Conservation (phyloP, 2,888 invertebrate species). For the Oxyteleia sp. region DNA sequence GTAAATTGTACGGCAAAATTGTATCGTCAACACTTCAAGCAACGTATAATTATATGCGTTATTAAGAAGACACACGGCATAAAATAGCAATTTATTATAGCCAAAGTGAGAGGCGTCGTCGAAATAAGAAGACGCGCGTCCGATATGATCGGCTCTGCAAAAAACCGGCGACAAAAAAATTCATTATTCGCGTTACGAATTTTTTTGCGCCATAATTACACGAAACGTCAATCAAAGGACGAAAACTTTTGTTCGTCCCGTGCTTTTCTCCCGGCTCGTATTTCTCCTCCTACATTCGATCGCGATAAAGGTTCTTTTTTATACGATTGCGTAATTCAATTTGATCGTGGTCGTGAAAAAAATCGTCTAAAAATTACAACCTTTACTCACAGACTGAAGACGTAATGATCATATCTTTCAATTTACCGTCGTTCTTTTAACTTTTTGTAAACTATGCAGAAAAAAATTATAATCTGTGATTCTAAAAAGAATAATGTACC, state of each 20-base stretch:
- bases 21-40: slow-evolving; percentile 15
- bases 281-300: too few relatives aligned
- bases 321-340: slow-evolving; percentile 7
- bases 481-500: too few relatives aligned
- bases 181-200: slow-evolving; percentile 1
- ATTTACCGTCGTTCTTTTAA: too few relatives aligned
- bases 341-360: too few relatives aligned
- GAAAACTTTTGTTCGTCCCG: slow-evolving; percentile 1
- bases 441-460: too few relatives aligned
- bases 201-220: slow-evolving; percentile 4
- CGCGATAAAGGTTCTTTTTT: neutral
- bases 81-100: slow-evolving; percentile 36
- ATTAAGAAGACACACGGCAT: slow-evolving; percentile 2
- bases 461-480: too few relatives aligned
- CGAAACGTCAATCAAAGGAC: slow-evolving; percentile 3
- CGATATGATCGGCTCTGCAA: slow-evolving; percentile 10
- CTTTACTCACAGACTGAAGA: too few relatives aligned
- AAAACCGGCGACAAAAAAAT: slow-evolving; percentile 15
- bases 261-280: too few relatives aligned
- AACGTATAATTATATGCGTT: slow-evolving; percentile 29
- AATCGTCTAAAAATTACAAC: too few relatives aligned
- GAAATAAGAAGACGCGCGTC: slow-evolving; percentile 14
- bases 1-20: neutral
- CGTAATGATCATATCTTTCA: too few relatives aligned
- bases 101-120: slow-evolving; percentile 18